A percentile compares a stretch with the other conserved stretches of the same genome.
Conservation (phyloP, 2,113 vertebrate species). For the Megatriorchis doriae region DNA sequence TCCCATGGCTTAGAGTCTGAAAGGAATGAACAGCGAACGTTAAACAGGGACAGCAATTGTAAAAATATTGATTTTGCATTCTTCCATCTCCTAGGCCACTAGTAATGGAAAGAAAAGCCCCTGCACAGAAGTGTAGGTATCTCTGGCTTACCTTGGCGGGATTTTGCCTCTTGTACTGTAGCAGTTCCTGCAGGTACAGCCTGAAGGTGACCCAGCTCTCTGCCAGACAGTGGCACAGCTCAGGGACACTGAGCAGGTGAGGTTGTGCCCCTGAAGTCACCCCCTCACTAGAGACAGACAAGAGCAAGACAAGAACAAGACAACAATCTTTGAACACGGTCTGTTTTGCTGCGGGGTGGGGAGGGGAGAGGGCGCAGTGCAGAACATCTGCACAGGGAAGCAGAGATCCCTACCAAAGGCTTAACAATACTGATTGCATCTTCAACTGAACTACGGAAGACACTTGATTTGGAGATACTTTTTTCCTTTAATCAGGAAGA, state of each 20-base stretch:
- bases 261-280: conserved; percentile 79
- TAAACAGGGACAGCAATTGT: not conserved
- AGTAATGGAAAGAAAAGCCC: not conserved
- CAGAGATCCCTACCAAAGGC: not conserved
- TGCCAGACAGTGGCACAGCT: conserved; percentile 93
- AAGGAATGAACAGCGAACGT: not conserved
- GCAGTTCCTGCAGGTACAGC: conserved; percentile 89
- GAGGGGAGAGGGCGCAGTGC: too few species aligned
- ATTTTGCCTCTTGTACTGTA: conserved; percentile 93
- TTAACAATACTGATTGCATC: not conserved
- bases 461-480: not conserved
- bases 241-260: conserved; percentile 88
- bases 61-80: not conserved
- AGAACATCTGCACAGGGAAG: not conserved
- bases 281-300: conserved; percentile 79
- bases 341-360: not conserved
- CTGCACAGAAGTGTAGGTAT: conserved; percentile 29
- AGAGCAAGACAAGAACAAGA: conserved; percentile 69
- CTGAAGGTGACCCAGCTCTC: conserved; percentile 94
- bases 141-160: conserved; percentile 85
- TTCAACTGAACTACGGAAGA: not conserved
- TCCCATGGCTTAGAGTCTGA: not conserved
- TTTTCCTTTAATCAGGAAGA: not conserved
- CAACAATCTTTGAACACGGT: conserved; percentile 33
- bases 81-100: not conserved